phyloP scores from a whole-genome alignment of 2,888 invertebrate species.

The Tachystola acroxantha region DNA sequence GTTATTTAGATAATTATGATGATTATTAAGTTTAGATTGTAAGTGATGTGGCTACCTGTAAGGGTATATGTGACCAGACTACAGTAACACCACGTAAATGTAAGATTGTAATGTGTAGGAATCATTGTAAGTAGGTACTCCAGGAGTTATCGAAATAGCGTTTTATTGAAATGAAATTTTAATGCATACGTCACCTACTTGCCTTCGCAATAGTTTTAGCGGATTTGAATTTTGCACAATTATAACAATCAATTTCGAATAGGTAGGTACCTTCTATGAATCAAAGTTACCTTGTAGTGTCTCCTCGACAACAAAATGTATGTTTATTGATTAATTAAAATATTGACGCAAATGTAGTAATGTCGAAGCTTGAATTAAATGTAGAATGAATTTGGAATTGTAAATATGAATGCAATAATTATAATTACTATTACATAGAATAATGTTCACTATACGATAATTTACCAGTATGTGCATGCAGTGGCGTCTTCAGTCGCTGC shows the following conservation, averaged over 20 bases:
- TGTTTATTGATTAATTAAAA: conserved; percentile 10
- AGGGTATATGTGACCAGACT: conserved; percentile 47
- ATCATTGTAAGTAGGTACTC: conserved; percentile 33
- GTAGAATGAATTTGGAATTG: conserved; percentile 24
- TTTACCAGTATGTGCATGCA: conserved; percentile 2
- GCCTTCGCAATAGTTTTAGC: conserved; percentile 68
- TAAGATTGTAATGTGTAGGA: conserved; percentile 41
- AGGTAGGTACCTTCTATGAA: conserved; percentile 38
- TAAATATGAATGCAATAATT: conserved; percentile 33
- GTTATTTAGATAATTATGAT: conserved; percentile 36
- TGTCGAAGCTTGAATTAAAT: conserved; percentile 18
- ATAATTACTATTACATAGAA: conserved; percentile 8
- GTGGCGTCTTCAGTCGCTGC: conserved; percentile 24
- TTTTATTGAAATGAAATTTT: conserved; percentile 36
- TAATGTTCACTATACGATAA: conserved; percentile 2
- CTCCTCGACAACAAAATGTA: conserved; percentile 33
- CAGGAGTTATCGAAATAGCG: conserved; percentile 37
- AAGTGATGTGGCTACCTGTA: conserved; percentile 35
- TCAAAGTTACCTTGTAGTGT: conserved; percentile 63
- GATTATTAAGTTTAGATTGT: conserved; percentile 31
- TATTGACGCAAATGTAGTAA: conserved; percentile 18
- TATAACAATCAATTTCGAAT: conserved; percentile 30
- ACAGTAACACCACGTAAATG: conserved; percentile 61
- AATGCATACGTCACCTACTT: conserved; percentile 68
- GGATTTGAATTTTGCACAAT: conserved; percentile 62